phyloP scores from a whole-genome alignment of 2,888 invertebrate genomes.

The Pollenia angustigena region DNA sequence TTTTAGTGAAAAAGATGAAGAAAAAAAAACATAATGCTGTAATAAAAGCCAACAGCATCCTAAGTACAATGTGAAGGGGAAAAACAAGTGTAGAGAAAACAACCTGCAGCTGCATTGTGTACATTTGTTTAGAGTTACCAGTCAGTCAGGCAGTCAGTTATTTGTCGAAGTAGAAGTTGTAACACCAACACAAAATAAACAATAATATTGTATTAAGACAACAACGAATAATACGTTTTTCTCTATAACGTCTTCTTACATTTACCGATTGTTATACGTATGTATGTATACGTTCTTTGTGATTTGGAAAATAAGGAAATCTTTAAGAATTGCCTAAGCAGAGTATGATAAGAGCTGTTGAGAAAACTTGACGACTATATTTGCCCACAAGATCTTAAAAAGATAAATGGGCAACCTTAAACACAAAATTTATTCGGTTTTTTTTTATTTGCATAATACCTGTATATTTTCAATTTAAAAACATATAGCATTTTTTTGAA shows the following conservation, averaged over 20 bases:
- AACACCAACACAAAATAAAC: constrained; percentile 64
- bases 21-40: constrained; percentile 43
- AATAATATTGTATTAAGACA: constrained; percentile 58
- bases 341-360: too few species aligned
- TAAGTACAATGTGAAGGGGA: constrained; percentile 37
- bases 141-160: constrained; percentile 3
- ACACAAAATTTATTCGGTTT: too few species aligned
- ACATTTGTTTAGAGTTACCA: constrained; percentile 25
- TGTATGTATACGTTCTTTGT: not conserved
- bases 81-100: constrained; percentile 61
- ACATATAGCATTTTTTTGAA: too few species aligned
- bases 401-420: too few species aligned
- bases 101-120: constrained; percentile 63
- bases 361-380: too few species aligned
- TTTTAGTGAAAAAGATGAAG: constrained; percentile 51
- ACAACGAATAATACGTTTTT: constrained; percentile 33
- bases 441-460: too few species aligned
- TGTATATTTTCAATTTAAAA: too few species aligned
- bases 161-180: constrained; percentile 36
- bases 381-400: too few species aligned
- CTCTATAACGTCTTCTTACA: constrained; percentile 36
- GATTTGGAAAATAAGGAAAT: constrained; percentile 11
- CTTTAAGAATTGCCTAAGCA: too few species aligned
- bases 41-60: constrained; percentile 26
- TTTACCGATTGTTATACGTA: constrained; percentile 28